phyloP scores from a whole-genome alignment of 2,797 vertebrate species.

The Tolypeutes matacus region DNA sequence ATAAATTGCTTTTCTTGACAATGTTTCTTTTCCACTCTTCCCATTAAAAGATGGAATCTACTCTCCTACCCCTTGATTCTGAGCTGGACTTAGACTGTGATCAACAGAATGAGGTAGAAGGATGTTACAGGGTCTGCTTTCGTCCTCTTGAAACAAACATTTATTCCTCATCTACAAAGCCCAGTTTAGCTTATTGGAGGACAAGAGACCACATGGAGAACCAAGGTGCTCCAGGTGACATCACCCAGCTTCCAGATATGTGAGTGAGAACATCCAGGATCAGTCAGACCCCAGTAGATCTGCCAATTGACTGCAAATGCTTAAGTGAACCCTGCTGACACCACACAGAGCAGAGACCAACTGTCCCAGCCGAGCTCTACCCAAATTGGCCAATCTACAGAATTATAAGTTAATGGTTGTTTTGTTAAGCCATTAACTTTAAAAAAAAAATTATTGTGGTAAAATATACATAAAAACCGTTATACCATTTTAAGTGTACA shows the following conservation, averaged over 20 bases:
- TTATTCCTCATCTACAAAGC: background rate
- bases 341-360: background rate
- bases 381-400: background rate
- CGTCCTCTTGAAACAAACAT: background rate
- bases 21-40: background rate
- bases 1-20: background rate
- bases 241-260: background rate
- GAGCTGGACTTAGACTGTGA: background rate
- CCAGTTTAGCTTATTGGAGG: background rate
- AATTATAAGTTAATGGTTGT: background rate
- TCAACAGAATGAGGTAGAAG: background rate
- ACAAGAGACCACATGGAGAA: background rate
- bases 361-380: conserved; percentile 9
- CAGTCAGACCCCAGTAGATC: background rate
- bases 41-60: background rate
- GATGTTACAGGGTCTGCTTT: background rate
- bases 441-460: too few species aligned
- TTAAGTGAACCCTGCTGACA: background rate
- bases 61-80: background rate
- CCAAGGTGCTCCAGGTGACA: background rate
- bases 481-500: too few species aligned
- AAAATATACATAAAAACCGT: too few species aligned
- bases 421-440: background rate
- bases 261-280: background rate
- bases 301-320: background rate